Conservation (phyloP, 2,113 vertebrate species). For the Sciurus niger region DNA sequence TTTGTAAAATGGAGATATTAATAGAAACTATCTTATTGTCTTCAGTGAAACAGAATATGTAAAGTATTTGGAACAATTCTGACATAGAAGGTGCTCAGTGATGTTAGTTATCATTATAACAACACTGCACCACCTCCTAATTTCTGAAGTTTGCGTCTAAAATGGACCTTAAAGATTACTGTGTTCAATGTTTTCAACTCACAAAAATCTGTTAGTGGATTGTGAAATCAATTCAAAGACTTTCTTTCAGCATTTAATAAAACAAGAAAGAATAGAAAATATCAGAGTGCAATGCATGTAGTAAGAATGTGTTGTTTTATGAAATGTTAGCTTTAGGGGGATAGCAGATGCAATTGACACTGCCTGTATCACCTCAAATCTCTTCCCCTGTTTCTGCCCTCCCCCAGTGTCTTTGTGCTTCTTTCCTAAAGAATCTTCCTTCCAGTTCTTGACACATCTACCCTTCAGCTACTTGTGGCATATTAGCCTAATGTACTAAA, state of each 20-base stretch:
- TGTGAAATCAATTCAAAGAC: constrained; percentile 48
- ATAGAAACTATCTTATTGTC: not conserved
- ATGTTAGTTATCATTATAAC: constrained; percentile 19
- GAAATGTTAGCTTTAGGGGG: constrained; percentile 2
- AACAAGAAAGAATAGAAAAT: not conserved
- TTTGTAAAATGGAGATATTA: not conserved
- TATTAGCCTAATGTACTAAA: not conserved
- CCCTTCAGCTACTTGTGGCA: not conserved
- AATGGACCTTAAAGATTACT: constrained; percentile 25
- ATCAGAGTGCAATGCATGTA: not conserved
- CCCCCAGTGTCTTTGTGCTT: not conserved
- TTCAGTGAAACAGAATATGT: not conserved
- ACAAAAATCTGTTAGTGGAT: constrained; percentile 34
- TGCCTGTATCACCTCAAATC: not conserved
- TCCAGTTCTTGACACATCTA: constrained; percentile 34
- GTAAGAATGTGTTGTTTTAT: not conserved
- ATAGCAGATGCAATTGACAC: not conserved
- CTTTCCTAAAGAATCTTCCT: not conserved
- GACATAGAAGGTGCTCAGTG: not conserved
- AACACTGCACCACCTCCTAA: not conserved
- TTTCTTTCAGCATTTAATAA: constrained; percentile 43
- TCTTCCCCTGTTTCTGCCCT: constrained; percentile 18
- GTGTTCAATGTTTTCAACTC: constrained; percentile 51
- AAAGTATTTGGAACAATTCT: constrained; percentile 40
- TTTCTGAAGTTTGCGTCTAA: constrained; percentile 57